Base-by-base conservation (phyloP, 2,888 invertebrate species). In the Neoascia interrupta region DNA sequence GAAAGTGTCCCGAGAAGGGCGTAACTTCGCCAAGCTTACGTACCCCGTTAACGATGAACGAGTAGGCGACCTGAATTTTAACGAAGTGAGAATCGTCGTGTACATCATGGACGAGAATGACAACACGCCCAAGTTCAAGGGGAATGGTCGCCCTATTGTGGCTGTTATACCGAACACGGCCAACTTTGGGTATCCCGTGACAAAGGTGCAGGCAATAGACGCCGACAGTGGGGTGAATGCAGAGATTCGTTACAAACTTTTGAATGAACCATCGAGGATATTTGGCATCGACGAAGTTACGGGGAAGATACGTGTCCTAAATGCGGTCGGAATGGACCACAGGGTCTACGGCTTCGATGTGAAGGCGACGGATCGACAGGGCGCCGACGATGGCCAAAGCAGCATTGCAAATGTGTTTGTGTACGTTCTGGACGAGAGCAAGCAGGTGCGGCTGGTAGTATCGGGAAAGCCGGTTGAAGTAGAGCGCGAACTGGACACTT, bases 321-420 rank as follows among this genome's bases (percentile, higher is more conserved):
- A 93, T 0, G 91, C 92, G 36, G 92, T 96, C 66, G 90, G 91
- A 0, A 93, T 93, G 81, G 93, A 93, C 13, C 95, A 95, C 0
- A 91, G 92, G 81, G 94, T 96, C 37, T 95, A 93, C 84, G 95
- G 95, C 0, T 96, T 96, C 84, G 96, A 96, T 88, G 95, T 96
- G 6, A 95, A 95, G 88, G 96, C 96, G 6, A 95, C 95, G 0
- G 96, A 96, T 86, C 91, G 93, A 66, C 90, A 91, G 18, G 96
- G 96, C 1, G 94, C 94, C 39, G 94, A 95, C 84, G 94, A 94
- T 84, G 96, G 96, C 1, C 92, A 92, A 73, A 95, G 95, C 5
- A 93, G 95, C 47, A 95, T 96, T 81, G 94, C 94, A 53, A 96
- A 95, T 86, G 95, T 96, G 69, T 95, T 96, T 87, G 96, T 96